Evolutionary conservation across 2,797 vertebrate genomes (phyloP).

Genomic region (Halcyon badia): DNA sequence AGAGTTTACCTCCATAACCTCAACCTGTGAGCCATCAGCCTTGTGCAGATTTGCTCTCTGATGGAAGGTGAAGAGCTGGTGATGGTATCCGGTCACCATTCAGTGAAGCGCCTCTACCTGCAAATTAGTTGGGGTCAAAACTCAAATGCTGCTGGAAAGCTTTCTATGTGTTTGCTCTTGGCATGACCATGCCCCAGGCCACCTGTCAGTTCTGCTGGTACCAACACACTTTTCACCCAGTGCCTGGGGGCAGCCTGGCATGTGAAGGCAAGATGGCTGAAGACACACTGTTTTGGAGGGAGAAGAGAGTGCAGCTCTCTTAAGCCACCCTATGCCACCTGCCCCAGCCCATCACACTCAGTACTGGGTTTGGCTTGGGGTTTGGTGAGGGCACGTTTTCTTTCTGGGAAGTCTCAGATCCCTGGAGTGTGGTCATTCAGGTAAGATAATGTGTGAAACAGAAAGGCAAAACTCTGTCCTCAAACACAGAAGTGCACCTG

Average conservation of each 20-base stretch:
- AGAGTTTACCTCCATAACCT: neutral
- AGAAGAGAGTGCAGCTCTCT: neutral
- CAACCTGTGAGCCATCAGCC: neutral
- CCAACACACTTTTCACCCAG: neutral
- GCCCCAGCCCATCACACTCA: neutral
- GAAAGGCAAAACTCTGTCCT: neutral
- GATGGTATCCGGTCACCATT: neutral
- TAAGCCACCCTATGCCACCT: neutral
- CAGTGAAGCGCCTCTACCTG: neutral
- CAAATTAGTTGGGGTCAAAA: neutral
- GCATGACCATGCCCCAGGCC: too few relatives aligned
- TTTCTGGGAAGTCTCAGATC: neutral
- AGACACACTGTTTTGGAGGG: neutral
- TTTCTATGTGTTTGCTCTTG: neutral
- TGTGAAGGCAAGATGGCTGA: neutral
- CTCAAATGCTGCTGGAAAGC: neutral
- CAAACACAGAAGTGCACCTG: accelerated
- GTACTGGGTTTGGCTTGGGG: neutral
- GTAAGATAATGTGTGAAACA: neutral
- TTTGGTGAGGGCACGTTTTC: neutral
- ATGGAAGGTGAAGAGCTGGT: neutral
- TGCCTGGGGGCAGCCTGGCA: neutral
- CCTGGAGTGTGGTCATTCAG: neutral
- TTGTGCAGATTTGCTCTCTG: neutral
- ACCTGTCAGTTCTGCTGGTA: neutral